Percentiles rank a stretch among this genome's conserved stretches.
These are phyloP conservation scores for Orchestia grillus DNA, from an alignment of 1,140 invertebrate species.

Conservation along the genomic window DNA sequence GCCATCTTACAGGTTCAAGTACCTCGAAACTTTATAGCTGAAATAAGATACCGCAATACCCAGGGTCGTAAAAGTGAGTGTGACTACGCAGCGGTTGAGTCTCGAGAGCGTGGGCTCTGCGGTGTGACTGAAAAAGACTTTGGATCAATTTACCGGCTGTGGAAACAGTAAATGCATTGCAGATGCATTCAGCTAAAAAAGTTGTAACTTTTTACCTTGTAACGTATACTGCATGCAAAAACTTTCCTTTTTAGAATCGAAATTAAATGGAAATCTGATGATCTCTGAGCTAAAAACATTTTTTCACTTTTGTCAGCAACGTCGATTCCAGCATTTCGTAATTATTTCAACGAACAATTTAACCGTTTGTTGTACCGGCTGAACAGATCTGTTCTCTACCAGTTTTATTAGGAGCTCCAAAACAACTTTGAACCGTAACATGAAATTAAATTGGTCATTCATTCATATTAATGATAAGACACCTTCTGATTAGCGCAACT, in stretches of 20 bases:
- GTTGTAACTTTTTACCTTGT: background rate
- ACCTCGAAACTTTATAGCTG: background rate
- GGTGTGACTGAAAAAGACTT: too few relatives aligned
- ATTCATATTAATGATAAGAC: too few relatives aligned
- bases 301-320: background rate
- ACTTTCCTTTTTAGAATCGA: background rate
- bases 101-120: background rate
- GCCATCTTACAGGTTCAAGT: background rate
- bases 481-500: too few relatives aligned
- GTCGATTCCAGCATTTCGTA: background rate
- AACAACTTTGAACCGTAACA: too few relatives aligned
- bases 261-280: background rate
- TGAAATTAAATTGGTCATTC: too few relatives aligned
- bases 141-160: too few relatives aligned
- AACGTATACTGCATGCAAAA: background rate
- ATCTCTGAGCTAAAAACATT: background rate
- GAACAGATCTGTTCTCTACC: too few relatives aligned
- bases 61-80: background rate
- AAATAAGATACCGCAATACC: background rate
- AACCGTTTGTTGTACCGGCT: background rate
- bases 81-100: background rate
- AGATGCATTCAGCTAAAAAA: too few relatives aligned
- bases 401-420: too few relatives aligned
- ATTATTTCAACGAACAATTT: background rate
- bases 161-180: too few relatives aligned